These are phyloP conservation scores for Diprion similis DNA, from an alignment of 1,140 invertebrate species.

Conservation along the genomic window DNA sequence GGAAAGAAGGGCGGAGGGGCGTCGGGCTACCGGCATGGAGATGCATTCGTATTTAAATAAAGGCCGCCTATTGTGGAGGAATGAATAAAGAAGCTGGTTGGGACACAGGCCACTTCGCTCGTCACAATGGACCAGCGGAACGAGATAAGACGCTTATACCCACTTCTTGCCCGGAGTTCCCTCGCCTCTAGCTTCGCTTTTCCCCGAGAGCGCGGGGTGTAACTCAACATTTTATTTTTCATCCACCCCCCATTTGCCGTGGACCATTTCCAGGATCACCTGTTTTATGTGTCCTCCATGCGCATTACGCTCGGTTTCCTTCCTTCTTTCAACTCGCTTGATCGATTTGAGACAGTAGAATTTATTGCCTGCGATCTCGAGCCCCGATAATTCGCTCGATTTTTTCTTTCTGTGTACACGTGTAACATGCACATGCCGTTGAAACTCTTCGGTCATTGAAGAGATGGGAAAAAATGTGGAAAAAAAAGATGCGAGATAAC, in stretches of 20 bases:
- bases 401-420: no score
- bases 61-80: slow-evolving; percentile 1
- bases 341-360: neutral
- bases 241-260: neutral
- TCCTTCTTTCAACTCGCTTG: neutral
- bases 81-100: slow-evolving; percentile 13
- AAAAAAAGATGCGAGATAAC: neutral
- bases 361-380: neutral
- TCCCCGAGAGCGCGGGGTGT: neutral
- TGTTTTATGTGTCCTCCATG: neutral
- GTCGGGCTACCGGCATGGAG: neutral
- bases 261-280: neutral
- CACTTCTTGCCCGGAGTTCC: neutral
- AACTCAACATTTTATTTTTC: neutral
- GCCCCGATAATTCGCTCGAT: no score
- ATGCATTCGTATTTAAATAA: slow-evolving; percentile 15
- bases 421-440: no score
- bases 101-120: slow-evolving; percentile 11
- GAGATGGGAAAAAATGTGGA: neutral
- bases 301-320: neutral
- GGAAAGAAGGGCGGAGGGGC: neutral
- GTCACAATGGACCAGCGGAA: slow-evolving; percentile 10
- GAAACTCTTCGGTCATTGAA: neutral
- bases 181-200: neutral
- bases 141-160: slow-evolving; percentile 16